Evolutionary conservation across 2,797 vertebrate genomes (phyloP).

Genomic region (Esox lucius): DNA sequence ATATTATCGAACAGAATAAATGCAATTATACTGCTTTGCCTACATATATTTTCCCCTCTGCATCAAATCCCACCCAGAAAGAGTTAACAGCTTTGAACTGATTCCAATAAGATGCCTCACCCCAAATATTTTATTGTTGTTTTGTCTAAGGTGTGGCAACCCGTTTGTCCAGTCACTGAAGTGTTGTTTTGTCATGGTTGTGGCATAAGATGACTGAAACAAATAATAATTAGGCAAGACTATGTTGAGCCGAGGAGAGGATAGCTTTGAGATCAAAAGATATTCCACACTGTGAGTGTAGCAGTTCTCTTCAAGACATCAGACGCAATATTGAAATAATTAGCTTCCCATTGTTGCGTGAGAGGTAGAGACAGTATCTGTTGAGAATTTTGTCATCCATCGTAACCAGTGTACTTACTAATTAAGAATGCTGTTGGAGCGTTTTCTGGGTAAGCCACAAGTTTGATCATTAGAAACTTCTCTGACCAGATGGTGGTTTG

Average conservation of each 20-base stretch:
- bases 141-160: conserved; percentile 39
- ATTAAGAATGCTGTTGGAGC: conserved; percentile 53
- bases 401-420: conserved; percentile 60
- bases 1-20: not conserved
- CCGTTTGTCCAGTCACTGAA: conserved; percentile 52
- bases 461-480: conserved; percentile 66
- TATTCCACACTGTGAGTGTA: conserved; percentile 57
- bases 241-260: conserved; percentile 58
- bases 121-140: not conserved
- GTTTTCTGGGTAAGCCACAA: conserved; percentile 52
- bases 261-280: conserved; percentile 69
- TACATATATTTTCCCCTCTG: not conserved
- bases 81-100: not conserved
- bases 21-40: not conserved
- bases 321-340: conserved; percentile 71
- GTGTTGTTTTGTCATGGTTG: conserved; percentile 47
- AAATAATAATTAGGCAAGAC: conserved; percentile 71
- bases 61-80: not conserved
- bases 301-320: conserved; percentile 46
- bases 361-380: conserved; percentile 64
- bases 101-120: not conserved
- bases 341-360: conserved; percentile 65
- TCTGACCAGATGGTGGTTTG: conserved; percentile 25
- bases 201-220: conserved; percentile 54
- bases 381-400: conserved; percentile 49